Conservation (phyloP, 2,888 invertebrate species). For the Iselma pallidipennis region DNA sequence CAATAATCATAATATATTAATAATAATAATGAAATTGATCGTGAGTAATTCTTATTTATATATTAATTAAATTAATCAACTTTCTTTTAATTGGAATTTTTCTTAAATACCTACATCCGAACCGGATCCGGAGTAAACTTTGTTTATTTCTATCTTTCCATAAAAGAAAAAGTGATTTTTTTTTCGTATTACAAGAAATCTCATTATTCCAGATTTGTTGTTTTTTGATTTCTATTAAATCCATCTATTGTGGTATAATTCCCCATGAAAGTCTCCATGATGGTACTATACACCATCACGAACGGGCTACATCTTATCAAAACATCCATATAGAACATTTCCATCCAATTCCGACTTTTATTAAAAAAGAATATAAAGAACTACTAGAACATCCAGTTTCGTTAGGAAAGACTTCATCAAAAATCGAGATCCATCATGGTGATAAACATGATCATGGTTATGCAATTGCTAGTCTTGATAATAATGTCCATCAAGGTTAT, state of each 20-base stretch:
- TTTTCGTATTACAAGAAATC: slow-evolving; percentile 4
- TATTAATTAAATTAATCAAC: slow-evolving; percentile 5
- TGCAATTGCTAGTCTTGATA: slow-evolving; percentile 27
- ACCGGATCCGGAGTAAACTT: no score
- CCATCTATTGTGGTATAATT: slow-evolving; percentile 12
- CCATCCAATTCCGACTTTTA: slow-evolving; percentile 71
- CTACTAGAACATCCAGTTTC: slow-evolving; percentile 67
- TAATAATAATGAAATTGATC: slow-evolving; percentile 20
- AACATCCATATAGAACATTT: slow-evolving; percentile 72
- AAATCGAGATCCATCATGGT: slow-evolving; percentile 43
- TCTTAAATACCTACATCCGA: no score
- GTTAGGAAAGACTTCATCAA: slow-evolving; percentile 59
- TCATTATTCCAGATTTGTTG: slow-evolving; percentile 5
- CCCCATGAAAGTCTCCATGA: slow-evolving; percentile 4
- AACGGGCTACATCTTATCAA: slow-evolving; percentile 71
- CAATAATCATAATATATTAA: no score
- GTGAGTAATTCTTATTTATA: slow-evolving; percentile 10
- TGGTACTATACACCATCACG: slow-evolving; percentile 58
- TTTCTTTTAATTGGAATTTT: slow-evolving; percentile 15
- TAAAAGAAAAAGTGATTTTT: background rate
- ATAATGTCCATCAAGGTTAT: slow-evolving; percentile 10
- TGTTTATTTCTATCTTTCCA: no score
- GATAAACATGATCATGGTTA: slow-evolving; percentile 43
- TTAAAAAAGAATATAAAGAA: slow-evolving; percentile 70
- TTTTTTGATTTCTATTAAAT: background rate